A percentile compares a stretch with the other conserved stretches of the same genome.
Conservation (phyloP, 2,888 invertebrate genomes). For the Muschampia plurimacula region DNA sequence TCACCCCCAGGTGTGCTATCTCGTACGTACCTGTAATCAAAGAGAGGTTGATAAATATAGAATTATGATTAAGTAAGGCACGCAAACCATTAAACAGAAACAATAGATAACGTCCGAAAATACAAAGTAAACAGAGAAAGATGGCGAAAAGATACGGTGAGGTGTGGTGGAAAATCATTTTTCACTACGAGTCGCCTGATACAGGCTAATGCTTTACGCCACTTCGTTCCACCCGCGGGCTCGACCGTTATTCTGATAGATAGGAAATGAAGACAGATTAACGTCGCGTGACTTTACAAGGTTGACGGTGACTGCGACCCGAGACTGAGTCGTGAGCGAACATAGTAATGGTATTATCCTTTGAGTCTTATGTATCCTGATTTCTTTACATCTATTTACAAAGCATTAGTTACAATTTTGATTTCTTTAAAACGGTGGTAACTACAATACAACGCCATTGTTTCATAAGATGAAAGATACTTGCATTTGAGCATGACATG, state of each 20-base stretch:
- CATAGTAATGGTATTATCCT: constrained; percentile 41
- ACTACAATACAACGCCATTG: too few relatives aligned
- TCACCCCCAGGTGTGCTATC: constrained; percentile 49
- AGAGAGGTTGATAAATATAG: constrained; percentile 66
- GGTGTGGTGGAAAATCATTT: constrained; percentile 83
- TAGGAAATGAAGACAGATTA: constrained; percentile 85
- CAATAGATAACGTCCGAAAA: constrained; percentile 73
- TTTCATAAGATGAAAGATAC: too few relatives aligned
- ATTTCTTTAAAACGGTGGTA: too few relatives aligned
- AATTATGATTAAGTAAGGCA: constrained; percentile 64
- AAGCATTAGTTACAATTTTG: background rate
- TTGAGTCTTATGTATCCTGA: background rate
- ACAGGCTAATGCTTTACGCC: constrained; percentile 76
- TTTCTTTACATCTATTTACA: background rate
- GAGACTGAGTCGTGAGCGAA: constrained; percentile 50
- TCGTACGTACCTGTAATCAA: constrained; percentile 70
- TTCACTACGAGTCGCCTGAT: constrained; percentile 79
- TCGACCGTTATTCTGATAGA: constrained; percentile 76
- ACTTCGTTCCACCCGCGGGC: constrained; percentile 60
- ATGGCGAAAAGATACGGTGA: constrained; percentile 69
- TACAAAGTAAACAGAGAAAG: constrained; percentile 73
- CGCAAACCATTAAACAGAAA: constrained; percentile 66
- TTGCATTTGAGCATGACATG: too few relatives aligned
- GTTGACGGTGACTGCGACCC: constrained; percentile 51
- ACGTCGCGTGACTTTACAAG: constrained; percentile 78